Conservation (phyloP, 1,140 invertebrate genomes). For the Cyclina sinensis region DNA sequence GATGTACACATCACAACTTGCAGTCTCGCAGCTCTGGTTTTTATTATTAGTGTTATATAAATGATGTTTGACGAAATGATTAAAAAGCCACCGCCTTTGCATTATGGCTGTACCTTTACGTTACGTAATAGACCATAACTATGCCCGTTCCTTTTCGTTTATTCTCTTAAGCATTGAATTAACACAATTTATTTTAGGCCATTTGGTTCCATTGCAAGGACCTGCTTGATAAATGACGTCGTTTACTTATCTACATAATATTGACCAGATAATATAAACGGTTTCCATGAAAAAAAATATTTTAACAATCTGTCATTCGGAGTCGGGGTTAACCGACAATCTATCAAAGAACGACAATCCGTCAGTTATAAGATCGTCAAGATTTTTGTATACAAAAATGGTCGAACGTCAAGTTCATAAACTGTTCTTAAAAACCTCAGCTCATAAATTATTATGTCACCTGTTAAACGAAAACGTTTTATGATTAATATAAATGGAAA, state of each 20-base stretch:
- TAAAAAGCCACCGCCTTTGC: too few species aligned
- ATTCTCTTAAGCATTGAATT: too few species aligned
- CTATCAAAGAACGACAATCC: slow-evolving; percentile 17
- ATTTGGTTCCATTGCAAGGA: too few species aligned
- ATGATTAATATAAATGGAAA: slow-evolving; percentile 66
- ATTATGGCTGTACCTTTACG: too few species aligned
- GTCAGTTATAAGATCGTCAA: not conserved
- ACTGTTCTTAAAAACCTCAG: slow-evolving; percentile 19
- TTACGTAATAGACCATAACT: too few species aligned
- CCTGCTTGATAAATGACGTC: too few species aligned
- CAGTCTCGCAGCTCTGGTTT: too few species aligned
- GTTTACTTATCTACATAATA: not conserved
- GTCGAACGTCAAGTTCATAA: not conserved
- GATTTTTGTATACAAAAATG: not conserved
- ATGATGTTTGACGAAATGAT: too few species aligned
- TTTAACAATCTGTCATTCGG: not conserved
- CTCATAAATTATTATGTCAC: slow-evolving; percentile 61
- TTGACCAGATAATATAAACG: not conserved
- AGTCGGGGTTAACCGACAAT: slow-evolving; percentile 14
- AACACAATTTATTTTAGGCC: too few species aligned
- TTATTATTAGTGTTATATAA: too few species aligned
- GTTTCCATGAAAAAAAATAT: not conserved
- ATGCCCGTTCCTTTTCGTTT: too few species aligned
- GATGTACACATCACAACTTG: too few species aligned
- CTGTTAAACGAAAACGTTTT: slow-evolving; percentile 52